Evolutionary conservation across 2,113 vertebrate species (phyloP), one percentile per base, ranked within the genome.

Genomic region (Paramormyrops kingsleyae): DNA sequence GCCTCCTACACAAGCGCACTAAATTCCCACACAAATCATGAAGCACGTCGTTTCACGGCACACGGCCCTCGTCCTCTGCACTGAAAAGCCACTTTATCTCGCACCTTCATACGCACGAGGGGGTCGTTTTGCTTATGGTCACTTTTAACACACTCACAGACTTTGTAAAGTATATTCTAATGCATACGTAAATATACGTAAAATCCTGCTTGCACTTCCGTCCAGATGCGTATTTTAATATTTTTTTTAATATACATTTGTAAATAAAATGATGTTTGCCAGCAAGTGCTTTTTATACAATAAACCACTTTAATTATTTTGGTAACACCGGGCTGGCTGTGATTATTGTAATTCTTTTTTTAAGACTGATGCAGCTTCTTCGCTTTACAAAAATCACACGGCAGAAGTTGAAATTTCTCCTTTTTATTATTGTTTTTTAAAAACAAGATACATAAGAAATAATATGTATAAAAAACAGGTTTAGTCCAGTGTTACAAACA

Each of bases 391-490:
- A 42, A 44, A 42, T 7, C 13, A 44, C 44, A 53, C 21, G 62
- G 44, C 50, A 91, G 35, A 87, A 47, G 47, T 85, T 89, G 62
- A 90, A 91, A 89, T 91, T 89, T 94, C 90, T 93, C 85, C 19
- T 91, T 94, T 96, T 95, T 95, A 95, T 95, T 95, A 94, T 93
- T 95, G 95, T 94, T 94, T 91, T 94, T 83, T 52, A 95, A 92
- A 95, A 95, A 93, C 94, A 95, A 94, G 91, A 94, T 94, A 96
- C 94, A 95, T 95, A 95, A 93, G 94, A 96, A 96, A 96, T 95
- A 89, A 95, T 95, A 95, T 94, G 94, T 95, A 95, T 95, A 95
- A 94, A 95, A 92, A 93, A 92, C 90, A 92, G 52, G 85, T 87
- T 92, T 94, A 92, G 90, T 93, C 93, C 87, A 92, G 90, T 93